These are phyloP conservation scores for Papilio helenus DNA, from an alignment of 1,140 invertebrate genomes.

Conservation along the genomic window DNA sequence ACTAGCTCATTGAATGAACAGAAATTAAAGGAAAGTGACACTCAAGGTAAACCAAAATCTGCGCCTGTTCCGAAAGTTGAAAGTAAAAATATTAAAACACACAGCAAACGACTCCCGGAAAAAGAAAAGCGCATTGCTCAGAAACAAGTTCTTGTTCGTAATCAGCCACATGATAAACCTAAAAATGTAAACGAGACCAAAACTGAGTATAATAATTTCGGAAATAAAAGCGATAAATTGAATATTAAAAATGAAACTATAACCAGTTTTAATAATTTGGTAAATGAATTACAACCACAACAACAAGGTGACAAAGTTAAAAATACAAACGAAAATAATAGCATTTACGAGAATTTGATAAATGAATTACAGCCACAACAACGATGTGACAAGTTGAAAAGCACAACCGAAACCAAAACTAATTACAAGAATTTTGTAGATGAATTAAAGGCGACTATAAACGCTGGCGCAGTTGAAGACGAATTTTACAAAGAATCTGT, in stretches of 20 bases:
- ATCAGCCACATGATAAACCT: neutral
- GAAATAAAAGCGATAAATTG: neutral
- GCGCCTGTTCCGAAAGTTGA: neutral
- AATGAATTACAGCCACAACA: conserved; percentile 56
- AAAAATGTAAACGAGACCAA: neutral
- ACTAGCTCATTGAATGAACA: conserved; percentile 35
- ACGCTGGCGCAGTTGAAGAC: conserved; percentile 52
- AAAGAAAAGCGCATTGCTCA: conserved; percentile 6
- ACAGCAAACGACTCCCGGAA: neutral
- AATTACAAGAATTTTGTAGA: conserved; percentile 60
- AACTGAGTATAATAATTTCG: too few relatives aligned
- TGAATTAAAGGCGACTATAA: conserved; percentile 59
- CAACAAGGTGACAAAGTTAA: neutral
- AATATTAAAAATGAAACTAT: neutral
- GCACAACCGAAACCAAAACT: conserved; percentile 31
- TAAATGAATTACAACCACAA: conserved; percentile 49
- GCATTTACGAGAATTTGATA: conserved; percentile 56
- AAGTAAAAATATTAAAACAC: neutral
- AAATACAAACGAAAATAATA: conserved; percentile 33
- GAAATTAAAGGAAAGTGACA: conserved; percentile 28
- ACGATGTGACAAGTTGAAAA: neutral
- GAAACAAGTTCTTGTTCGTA: neutral
- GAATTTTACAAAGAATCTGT: neutral
- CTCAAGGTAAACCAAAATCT: neutral
- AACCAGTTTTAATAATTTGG: neutral